Evolutionary conservation across 2,113 vertebrate genomes (phyloP).

Genomic region (Donacobius atricapilla): DNA sequence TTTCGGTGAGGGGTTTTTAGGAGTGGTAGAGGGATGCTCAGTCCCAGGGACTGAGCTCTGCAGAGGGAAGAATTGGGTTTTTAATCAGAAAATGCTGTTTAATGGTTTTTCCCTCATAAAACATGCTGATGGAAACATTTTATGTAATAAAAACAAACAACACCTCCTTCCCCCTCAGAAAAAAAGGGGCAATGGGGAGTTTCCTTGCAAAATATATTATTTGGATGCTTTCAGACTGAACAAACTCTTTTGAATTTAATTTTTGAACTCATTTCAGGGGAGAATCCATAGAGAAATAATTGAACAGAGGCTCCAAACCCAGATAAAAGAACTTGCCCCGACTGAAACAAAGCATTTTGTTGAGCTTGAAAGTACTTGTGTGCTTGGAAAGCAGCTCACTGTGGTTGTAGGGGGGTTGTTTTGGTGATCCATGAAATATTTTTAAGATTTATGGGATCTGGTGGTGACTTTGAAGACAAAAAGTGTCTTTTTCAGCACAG

Average conservation of each 20-base stretch:
- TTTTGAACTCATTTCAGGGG: background rate
- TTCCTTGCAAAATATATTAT: background rate
- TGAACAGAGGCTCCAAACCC: background rate
- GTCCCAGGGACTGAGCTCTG: background rate
- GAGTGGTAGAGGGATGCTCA: background rate
- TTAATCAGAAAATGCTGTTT: background rate
- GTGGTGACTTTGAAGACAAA: constrained; percentile 16
- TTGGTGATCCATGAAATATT: background rate
- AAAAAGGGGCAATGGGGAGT: background rate
- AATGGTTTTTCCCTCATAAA: background rate
- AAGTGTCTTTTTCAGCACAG: background rate
- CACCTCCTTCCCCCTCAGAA: background rate
- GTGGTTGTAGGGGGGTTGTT: background rate
- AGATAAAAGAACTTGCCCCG: background rate
- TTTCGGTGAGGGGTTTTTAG: background rate
- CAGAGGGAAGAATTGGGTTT: background rate
- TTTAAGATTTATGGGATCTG: background rate
- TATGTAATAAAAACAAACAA: background rate
- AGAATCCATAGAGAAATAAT: background rate
- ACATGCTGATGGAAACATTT: background rate
- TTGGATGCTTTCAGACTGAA: background rate
- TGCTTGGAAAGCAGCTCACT: background rate
- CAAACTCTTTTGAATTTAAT: background rate
- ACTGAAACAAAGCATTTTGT: background rate
- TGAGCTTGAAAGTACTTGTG: background rate